These are phyloP conservation scores for Cyrtorhinus lividipennis DNA, from an alignment of 1,140 invertebrate genomes.

Conservation along the genomic window DNA sequence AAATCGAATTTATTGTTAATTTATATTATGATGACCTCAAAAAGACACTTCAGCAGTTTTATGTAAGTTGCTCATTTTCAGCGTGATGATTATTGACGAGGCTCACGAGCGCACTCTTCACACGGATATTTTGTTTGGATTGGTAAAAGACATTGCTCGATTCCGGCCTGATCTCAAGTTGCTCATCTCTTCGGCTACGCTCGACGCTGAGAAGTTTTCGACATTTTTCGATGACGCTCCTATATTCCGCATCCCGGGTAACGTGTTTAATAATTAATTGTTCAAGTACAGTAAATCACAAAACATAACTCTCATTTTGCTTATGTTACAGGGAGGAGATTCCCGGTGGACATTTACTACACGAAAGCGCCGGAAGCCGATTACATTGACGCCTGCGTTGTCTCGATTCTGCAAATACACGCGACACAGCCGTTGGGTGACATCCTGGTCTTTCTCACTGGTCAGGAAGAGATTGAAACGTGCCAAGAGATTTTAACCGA, in stretches of 20 bases:
- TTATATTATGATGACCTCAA: no score
- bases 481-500: slow-evolving; percentile 87
- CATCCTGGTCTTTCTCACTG: slow-evolving; percentile 93
- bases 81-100: slow-evolving; percentile 99
- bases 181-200: slow-evolving; percentile 91
- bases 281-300: no score
- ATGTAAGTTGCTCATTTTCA: slow-evolving; percentile 35
- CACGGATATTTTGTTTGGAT: slow-evolving; percentile 95
- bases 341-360: slow-evolving; percentile 91
- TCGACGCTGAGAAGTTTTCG: slow-evolving; percentile 97
- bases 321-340: slow-evolving; percentile 42
- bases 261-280: neutral
- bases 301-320: no score
- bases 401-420: slow-evolving; percentile 95
- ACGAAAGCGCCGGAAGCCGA: slow-evolving; percentile 98
- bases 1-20: no score
- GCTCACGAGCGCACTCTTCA: slow-evolving; percentile 97
- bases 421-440: slow-evolving; percentile 90
- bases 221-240: slow-evolving; percentile 97
- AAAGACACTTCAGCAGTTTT: no score
- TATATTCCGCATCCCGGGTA: slow-evolving; percentile 90
- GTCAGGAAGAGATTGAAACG: slow-evolving; percentile 68
- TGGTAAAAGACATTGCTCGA: slow-evolving; percentile 94
- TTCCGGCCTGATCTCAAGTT: slow-evolving; percentile 91
- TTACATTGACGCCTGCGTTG: slow-evolving; percentile 93